Evolutionary conservation across 2,113 vertebrate species (phyloP), one percentile per base, ranked within the genome.

Genomic region (Onychostruthus taczanowskii): DNA sequence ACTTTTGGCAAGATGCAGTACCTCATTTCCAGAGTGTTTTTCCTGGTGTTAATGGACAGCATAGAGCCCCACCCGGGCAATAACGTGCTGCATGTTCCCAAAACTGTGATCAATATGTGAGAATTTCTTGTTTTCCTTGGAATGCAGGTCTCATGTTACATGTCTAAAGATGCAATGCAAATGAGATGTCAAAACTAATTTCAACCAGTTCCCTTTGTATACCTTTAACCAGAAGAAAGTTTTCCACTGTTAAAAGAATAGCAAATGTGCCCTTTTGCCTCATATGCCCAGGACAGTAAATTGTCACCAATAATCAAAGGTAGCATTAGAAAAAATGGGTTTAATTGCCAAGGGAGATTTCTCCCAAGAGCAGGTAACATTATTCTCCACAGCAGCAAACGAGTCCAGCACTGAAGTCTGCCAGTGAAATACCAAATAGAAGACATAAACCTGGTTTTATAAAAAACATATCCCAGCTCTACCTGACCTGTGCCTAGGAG

Each of bases 61-160:
- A 21, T 2, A 47, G 67, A 92, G 50, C 53, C 50, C 16, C 69
- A 14, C 63, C 73, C 79, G 55, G 26, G 61, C 39, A 90, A 43
- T 18, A 91, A 49, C 0, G 0, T 69, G 70, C 83, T 75, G 37
- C 46, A 9, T 24, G n/a, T 74, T 85, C 81, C 67, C n/a, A 59
- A 93, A 84, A 77, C 39, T 58, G 84, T 75, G 59, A 90, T 58
- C 83, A 92, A 87, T 94, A 93, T 67, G 63, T 74, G 50, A 93
- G 33, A 39, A 73, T 79, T 79, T 64, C 63, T 90, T 82, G 30
- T 85, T 90, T 90, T 82, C 24, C 50, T 76, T 0, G 0, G 73
- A 66, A 89, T 89, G 80, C 33, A 69, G 69, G 39, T 79, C 53
- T 87, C 66, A 26, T 31, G 24, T 52, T 87, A 44, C 70, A 21